phyloP scores from a whole-genome alignment of 2,888 invertebrate genomes.

The Cerceris rybyensis region DNA sequence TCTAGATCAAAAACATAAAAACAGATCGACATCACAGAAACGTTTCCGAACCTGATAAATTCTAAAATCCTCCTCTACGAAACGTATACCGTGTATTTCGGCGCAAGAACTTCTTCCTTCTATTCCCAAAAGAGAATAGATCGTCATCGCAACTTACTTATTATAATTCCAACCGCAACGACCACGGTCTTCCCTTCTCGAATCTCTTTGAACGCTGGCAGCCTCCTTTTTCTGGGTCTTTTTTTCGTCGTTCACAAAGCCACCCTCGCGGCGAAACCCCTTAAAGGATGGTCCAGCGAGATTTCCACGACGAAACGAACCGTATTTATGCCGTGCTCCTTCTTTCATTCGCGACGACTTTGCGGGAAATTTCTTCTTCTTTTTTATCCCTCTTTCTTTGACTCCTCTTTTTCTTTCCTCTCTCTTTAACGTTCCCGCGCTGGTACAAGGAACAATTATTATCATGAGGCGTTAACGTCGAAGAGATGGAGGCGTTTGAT shows the following conservation, averaged over 20 bases:
- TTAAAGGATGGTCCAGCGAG: conserved; percentile 17
- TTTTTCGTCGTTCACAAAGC: conserved; percentile 7
- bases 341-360: neutral
- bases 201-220: conserved; percentile 17
- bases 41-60: too few relatives aligned
- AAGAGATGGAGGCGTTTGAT: neutral
- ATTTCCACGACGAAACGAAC: conserved; percentile 15
- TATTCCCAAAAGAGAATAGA: conserved; percentile 3
- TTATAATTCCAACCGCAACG: conserved; percentile 31
- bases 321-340: neutral
- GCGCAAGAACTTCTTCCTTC: neutral
- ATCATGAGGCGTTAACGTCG: neutral
- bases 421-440: neutral
- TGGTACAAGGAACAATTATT: neutral
- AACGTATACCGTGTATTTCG: neutral
- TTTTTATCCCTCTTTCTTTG: neutral
- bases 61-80: neutral
- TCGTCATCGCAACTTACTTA: conserved; percentile 27
- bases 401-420: neutral
- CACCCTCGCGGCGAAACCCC: conserved; percentile 4
- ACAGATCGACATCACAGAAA: too few relatives aligned
- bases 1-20: too few relatives aligned
- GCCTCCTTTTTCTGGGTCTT: neutral
- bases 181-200: conserved; percentile 14
- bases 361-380: neutral